Base-by-base conservation (phyloP, 2,113 vertebrate species). In the Lepus europaeus region DNA sequence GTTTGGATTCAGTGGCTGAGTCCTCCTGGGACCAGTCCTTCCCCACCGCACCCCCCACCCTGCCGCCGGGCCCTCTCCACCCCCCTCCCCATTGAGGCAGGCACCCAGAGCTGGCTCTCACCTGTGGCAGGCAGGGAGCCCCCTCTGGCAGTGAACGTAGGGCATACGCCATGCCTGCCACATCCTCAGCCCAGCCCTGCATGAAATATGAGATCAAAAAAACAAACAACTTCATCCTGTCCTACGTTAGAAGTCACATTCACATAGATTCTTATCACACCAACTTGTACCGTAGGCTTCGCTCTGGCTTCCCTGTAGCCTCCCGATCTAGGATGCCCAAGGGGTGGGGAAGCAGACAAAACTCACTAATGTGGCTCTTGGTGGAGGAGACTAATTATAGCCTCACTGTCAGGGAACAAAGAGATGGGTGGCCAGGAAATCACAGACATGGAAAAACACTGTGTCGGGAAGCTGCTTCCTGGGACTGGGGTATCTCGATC, bases 161-260 rank as follows among this genome's bases (percentile, higher is more conserved):
- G 97, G 97, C 97, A 97, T 96, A 92, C 49, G 97, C 97, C 97
- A 97, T 97, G 97, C 97, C 97, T 97, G 97, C 97, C 97, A 97
- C 97, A 97, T 97, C 97, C 97, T 97, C 97, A 97, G 97, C 97
- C 97, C 97, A 97, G 97, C 97, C 97, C 97, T 97, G 97, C 97
- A 97, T 84, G 97, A 97, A 97, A 97, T 97, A 97, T 84, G 97
- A 97, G 94, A 97, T 97, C 93, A 95, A 96, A 91, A 97, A 97
- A 94, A 97, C 94, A 97, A 96, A 97, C 96, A 97, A 95, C 97
- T 97, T 97, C 97, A 97, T 96, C 97, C 97, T 7, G 13, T 97
- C 97, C 97, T 96, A 93, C 1, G 69, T 95, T 31, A 96, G 78
- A 95, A 80, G 94, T 95, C 82, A 97, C 90, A 97, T 91, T 94